Base-by-base conservation (phyloP, 2,888 invertebrate species). In the Hydropsyche betteni region DNA sequence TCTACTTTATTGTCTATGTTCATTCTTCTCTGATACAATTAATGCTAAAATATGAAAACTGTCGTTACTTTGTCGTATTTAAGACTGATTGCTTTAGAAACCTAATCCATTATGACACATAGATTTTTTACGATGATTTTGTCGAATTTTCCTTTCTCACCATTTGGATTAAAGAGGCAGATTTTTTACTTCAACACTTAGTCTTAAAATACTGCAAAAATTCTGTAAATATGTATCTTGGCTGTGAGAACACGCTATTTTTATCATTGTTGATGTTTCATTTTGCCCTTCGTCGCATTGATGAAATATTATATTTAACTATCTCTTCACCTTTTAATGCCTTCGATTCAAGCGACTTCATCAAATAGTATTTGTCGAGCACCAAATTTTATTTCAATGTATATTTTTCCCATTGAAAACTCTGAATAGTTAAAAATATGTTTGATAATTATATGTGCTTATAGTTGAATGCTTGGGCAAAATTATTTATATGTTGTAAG, bases 1-100 rank as follows among this genome's bases (percentile, higher is more conserved):
- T 61, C 24, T 61, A 33, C 24, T 16, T 61, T 55, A 33, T 61
- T 61, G 44, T 44, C 44, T 10, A 44, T 33, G 61, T 61, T 61
- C 34, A 33, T 61, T 61, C 61, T 61, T 24, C 61, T 61, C 34
- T 61, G 34, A 33, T 24, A 61, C 34, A 61, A 61, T 44, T 1
- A 44, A 16, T 55, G 55, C 55, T 55, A n/a, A 14, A 44, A 44
- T 8, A 44, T 44, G 10, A 8, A 10, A 61, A 61, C 61, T 61
- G 16, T 61, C 61, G 61, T 61, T 61, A 61, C 5, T 61, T 61
- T 61, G 61, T 61, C 61, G 33, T 61, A 61, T 61, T 61, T 33
- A 61, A 61, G 61, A 61, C 61, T 61, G 61, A 61, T 33, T 55
- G 55, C 55, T 55, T 55, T 55, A 55, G 55, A 55, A 55, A 44